Conservation (phyloP, 2,113 vertebrate species). For the Oryzias celebensis region DNA sequence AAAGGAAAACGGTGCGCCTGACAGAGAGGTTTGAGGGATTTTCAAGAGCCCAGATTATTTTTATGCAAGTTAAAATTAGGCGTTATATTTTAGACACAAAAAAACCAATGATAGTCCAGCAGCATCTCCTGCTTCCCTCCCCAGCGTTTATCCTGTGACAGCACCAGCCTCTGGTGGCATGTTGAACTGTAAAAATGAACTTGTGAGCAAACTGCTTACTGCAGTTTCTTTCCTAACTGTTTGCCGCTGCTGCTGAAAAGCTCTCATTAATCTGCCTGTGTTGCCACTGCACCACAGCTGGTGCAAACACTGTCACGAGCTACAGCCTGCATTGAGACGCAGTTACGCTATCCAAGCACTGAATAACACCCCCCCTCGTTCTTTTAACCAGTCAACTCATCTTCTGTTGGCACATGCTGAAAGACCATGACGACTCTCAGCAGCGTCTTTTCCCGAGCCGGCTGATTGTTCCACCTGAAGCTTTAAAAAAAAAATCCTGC, state of each 20-base stretch:
- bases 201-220: slow-evolving; percentile 21
- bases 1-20: too few relatives aligned
- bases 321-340: slow-evolving; percentile 56
- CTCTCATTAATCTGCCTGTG: slow-evolving; percentile 57
- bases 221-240: slow-evolving; percentile 22
- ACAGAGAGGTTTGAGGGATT: too few relatives aligned
- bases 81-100: background rate
- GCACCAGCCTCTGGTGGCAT: slow-evolving; percentile 1
- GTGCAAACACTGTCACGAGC: slow-evolving; percentile 66
- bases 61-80: background rate
- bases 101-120: too few relatives aligned
- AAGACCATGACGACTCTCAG: slow-evolving; percentile 56
- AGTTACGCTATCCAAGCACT: slow-evolving; percentile 29
- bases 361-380: slow-evolving; percentile 5
- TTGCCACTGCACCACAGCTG: slow-evolving; percentile 70
- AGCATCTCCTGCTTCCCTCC: background rate
- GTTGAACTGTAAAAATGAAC: background rate
- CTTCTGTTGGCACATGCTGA: slow-evolving; percentile 20
- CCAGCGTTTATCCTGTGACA: slow-evolving; percentile 11
- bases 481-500: slow-evolving; percentile 44
- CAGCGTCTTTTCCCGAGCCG: slow-evolving; percentile 17
- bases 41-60: too few relatives aligned
- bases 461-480: slow-evolving; percentile 56
- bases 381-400: slow-evolving; percentile 8
- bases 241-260: slow-evolving; percentile 22